Evolutionary conservation across 2,888 invertebrate genomes (phyloP), one percentile per base, ranked within the genome.

Genomic region (Mylabris sibirica): DNA sequence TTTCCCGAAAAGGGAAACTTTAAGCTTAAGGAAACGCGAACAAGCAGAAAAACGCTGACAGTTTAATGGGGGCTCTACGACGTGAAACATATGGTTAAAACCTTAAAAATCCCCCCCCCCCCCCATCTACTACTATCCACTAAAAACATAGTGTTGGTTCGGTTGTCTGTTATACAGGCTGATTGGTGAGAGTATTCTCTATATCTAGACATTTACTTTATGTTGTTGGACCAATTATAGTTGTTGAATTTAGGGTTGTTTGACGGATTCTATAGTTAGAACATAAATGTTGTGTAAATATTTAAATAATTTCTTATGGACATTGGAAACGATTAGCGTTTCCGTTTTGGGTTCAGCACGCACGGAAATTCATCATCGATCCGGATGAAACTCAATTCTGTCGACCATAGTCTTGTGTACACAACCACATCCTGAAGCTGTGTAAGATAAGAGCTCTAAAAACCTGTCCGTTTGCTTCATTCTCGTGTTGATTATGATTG

Each of bases 281-380:
- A 30, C 75, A 66, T 74, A 22, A 76, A 78, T 75, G 75, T 76
- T 77, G 65, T 69, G 73, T 75, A 80, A 79, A 79, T 79, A 80
- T 80, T 79, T 79, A 74, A 72, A 67, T 76, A 78, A 78, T 76
- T 72, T 77, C 74, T 75, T 74, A 75, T 64, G 70, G 67, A 70
- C 70, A 72, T 67, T 49, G 61, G n/a, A 53, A 60, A 59, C 66
- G 63, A 69, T 69, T 71, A 72, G 64, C 69, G 69, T 69, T 73
- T 72, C 70, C 72, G 70, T 68, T 69, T 61, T 26, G 24, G 4
- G 53, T 22, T 24, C 22, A 53, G 53, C 53, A 53, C 12, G 53
- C 24, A 53, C 53, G 24, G 53, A 24, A 53, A 53, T 53, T 22
- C 12, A 53, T 12, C 53, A 53, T 53, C 53, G 22, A 24, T 49